phyloP scores from a whole-genome alignment of 1,140 invertebrate genomes.

The Notospermus geniculatus region DNA sequence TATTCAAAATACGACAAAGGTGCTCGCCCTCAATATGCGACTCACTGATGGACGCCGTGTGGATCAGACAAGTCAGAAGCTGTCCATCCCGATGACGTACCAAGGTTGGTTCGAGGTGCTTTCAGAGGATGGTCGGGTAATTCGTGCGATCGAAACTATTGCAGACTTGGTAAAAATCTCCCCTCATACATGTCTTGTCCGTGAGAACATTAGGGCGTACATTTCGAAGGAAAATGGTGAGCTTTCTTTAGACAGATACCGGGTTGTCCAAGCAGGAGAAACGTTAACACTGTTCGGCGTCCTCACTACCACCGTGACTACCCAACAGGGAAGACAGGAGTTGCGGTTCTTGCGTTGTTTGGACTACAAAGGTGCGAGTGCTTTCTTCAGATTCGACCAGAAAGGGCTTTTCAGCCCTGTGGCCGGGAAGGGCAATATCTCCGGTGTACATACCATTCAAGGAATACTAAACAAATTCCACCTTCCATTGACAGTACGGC shows the following conservation, averaged over 20 bases:
- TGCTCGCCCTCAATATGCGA: constrained; percentile 76
- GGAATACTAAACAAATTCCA: constrained; percentile 79
- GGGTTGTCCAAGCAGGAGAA: constrained; percentile 73
- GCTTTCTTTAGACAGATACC: constrained; percentile 67
- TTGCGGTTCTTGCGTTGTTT: constrained; percentile 74
- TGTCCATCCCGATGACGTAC: constrained; percentile 82
- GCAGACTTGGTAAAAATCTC: constrained; percentile 74
- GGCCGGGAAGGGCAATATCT: constrained; percentile 87
- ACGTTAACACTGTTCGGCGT: constrained; percentile 75
- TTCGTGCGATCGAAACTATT: constrained; percentile 84
- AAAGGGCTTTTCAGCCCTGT: constrained; percentile 86
- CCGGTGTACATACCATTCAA: constrained; percentile 78
- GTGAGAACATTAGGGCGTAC: constrained; percentile 81
- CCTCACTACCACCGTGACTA: constrained; percentile 56
- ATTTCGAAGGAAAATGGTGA: constrained; percentile 58
- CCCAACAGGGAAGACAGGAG: constrained; percentile 50
- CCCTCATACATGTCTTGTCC: constrained; percentile 77
- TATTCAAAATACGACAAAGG: constrained; percentile 77
- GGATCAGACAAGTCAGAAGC: constrained; percentile 47
- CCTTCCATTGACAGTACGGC: constrained; percentile 82
- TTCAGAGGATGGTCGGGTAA: constrained; percentile 86
- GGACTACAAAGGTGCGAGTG: constrained; percentile 77
- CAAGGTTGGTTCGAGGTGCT: constrained; percentile 90
- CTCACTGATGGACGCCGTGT: constrained; percentile 67
- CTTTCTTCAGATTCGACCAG: constrained; percentile 80